Evolutionary conservation across 2,888 invertebrate genomes (phyloP).

Genomic region (Agrotis ipsilon): DNA sequence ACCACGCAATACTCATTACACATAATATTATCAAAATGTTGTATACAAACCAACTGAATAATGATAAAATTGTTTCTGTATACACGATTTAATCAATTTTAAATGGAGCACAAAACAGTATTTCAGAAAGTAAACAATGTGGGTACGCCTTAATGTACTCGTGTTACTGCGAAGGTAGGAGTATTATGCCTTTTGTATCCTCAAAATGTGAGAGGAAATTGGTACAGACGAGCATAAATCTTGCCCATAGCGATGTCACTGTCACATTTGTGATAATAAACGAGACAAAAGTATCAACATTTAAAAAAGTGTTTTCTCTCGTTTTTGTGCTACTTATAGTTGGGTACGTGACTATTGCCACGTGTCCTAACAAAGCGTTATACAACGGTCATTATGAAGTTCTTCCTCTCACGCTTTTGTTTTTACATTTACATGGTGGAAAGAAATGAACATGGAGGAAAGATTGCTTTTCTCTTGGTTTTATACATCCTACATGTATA

Average conservation of each 20-base stretch:
- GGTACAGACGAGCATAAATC: constrained; percentile 57
- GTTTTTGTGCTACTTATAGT: constrained; percentile 35
- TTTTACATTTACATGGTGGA: constrained; percentile 42
- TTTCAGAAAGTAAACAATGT: constrained; percentile 46
- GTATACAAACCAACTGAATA: constrained; percentile 23
- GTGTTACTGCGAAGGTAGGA: constrained; percentile 37
- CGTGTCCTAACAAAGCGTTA: constrained; percentile 50
- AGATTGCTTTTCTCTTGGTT: constrained; percentile 46
- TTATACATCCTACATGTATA: constrained; percentile 16
- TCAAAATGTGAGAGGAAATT: constrained; percentile 55
- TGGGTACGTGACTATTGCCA: constrained; percentile 41
- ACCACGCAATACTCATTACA: constrained; percentile 34
- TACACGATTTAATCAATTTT: constrained; percentile 18
- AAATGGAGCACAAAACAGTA: constrained; percentile 9
- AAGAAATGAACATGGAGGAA: constrained; percentile 46
- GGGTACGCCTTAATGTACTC: constrained; percentile 22
- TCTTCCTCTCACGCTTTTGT: constrained; percentile 48
- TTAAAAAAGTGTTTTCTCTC: constrained; percentile 56
- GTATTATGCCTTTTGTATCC: constrained; percentile 49
- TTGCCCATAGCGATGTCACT: constrained; percentile 50
- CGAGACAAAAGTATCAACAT: constrained; percentile 58
- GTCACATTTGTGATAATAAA: constrained; percentile 66
- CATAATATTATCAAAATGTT: constrained; percentile 16
- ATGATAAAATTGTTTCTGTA: constrained; percentile 7
- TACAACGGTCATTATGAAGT: constrained; percentile 54